Conservation (phyloP, 1,140 invertebrate genomes). For the Panulirus ornatus region DNA sequence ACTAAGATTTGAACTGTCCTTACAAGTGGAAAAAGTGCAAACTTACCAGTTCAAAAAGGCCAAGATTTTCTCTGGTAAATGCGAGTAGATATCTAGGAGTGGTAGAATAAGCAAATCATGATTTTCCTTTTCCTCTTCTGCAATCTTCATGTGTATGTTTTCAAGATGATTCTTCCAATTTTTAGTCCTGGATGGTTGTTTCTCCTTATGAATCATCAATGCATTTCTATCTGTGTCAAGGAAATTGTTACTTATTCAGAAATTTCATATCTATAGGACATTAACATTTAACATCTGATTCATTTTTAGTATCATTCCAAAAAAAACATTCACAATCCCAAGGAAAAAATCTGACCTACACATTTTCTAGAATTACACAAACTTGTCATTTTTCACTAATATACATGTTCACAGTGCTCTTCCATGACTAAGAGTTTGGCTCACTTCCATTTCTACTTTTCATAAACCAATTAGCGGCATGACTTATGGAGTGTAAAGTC, state of each 20-base stretch:
- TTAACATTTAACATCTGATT: too few relatives aligned
- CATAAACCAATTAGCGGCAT: too few relatives aligned
- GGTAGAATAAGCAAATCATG: slow-evolving; percentile 30
- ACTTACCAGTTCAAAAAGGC: slow-evolving; percentile 47
- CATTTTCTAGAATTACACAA: too few relatives aligned
- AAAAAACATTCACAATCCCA: too few relatives aligned
- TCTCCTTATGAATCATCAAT: slow-evolving; percentile 12
- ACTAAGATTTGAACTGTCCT: background rate
- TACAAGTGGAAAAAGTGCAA: background rate
- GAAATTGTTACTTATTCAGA: background rate
- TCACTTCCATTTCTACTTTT: too few relatives aligned
- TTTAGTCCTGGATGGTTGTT: background rate
- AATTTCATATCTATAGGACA: too few relatives aligned
- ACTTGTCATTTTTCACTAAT: too few relatives aligned
- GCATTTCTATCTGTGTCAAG: slow-evolving; percentile 5
- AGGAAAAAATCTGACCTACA: too few relatives aligned
- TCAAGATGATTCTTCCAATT: slow-evolving; percentile 40
- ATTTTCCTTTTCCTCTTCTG: slow-evolving; percentile 3
- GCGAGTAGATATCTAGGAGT: slow-evolving; percentile 29
- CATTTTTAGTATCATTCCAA: too few relatives aligned
- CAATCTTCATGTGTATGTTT: slow-evolving; percentile 8
- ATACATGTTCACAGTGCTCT: too few relatives aligned
- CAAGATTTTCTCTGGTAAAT: slow-evolving; percentile 41
- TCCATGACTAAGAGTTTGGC: too few relatives aligned
- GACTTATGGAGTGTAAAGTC: too few relatives aligned